Conservation (phyloP, 1,140 invertebrate species). For the Thereuonema tuberculata region DNA sequence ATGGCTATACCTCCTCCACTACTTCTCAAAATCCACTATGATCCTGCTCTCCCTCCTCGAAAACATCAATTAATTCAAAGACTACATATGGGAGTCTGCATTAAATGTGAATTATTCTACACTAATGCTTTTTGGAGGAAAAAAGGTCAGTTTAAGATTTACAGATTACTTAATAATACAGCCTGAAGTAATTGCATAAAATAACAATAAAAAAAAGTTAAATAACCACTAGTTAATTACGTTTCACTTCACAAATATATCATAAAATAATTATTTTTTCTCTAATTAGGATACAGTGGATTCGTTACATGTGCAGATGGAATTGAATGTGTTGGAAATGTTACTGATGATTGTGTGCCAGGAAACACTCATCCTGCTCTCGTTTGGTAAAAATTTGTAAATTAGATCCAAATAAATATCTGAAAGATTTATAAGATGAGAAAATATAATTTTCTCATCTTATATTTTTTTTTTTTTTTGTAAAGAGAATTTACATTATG, state of each 20-base stretch:
- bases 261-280: too few species aligned
- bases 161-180: too few species aligned
- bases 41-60: slow-evolving; percentile 25
- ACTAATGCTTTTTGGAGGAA: slow-evolving; percentile 29
- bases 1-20: slow-evolving; percentile 27
- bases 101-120: slow-evolving; percentile 32
- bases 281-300: slow-evolving; percentile 4
- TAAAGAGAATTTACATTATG: too few species aligned
- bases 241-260: not conserved
- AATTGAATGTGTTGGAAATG: slow-evolving; percentile 5
- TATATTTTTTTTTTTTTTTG: too few species aligned
- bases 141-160: slow-evolving; percentile 20
- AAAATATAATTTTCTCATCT: too few species aligned
- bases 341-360: slow-evolving; percentile 4
- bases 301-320: slow-evolving; percentile 10
- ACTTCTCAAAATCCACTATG: slow-evolving; percentile 30
- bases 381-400: slow-evolving; percentile 3
- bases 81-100: slow-evolving; percentile 31
- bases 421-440: too few species aligned
- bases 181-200: not conserved
- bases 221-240: not conserved
- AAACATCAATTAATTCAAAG: slow-evolving; percentile 30
- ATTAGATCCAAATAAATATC: not conserved
- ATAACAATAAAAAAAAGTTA: not conserved
- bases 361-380: not conserved